phyloP scores from a whole-genome alignment of 2,113 vertebrate species.

The Callipepla californica region DNA sequence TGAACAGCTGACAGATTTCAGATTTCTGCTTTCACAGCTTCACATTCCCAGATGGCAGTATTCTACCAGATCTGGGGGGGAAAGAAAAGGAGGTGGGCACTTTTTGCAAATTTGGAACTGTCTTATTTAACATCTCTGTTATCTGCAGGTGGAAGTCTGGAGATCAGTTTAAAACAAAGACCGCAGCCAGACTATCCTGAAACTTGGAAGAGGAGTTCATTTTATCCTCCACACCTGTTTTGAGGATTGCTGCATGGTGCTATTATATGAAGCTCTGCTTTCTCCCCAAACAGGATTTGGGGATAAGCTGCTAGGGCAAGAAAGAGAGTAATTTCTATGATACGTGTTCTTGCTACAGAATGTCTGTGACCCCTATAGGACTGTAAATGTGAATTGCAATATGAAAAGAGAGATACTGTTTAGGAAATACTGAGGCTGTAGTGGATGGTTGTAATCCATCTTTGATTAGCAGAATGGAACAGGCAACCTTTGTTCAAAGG shows the following conservation, averaged over 20 bases:
- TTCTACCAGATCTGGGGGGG: background rate
- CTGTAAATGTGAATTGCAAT: background rate
- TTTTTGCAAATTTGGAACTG: conserved; percentile 25
- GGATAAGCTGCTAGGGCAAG: background rate
- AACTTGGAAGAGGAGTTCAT: background rate
- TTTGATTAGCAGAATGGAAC: background rate
- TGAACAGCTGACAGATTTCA: conserved; percentile 60
- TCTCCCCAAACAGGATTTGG: background rate
- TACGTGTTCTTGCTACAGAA: background rate
- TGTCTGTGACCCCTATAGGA: background rate
- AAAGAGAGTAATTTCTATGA: background rate
- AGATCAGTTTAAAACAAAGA: background rate
- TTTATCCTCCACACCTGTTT: background rate
- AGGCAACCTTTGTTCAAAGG: background rate
- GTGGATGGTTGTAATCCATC: background rate
- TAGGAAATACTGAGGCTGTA: background rate
- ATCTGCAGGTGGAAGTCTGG: conserved; percentile 1
- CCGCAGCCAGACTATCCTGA: background rate
- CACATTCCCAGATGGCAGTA: conserved; percentile 19
- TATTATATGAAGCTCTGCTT: background rate
- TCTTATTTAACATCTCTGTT: background rate
- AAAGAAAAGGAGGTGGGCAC: conserved; percentile 4
- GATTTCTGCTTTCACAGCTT: conserved; percentile 51
- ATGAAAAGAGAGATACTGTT: background rate
- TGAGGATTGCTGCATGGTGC: background rate